Percentiles rank a stretch among this genome's conserved stretches.
phyloP scores from a whole-genome alignment of 2,888 invertebrate species.

The Volucella inanis region DNA sequence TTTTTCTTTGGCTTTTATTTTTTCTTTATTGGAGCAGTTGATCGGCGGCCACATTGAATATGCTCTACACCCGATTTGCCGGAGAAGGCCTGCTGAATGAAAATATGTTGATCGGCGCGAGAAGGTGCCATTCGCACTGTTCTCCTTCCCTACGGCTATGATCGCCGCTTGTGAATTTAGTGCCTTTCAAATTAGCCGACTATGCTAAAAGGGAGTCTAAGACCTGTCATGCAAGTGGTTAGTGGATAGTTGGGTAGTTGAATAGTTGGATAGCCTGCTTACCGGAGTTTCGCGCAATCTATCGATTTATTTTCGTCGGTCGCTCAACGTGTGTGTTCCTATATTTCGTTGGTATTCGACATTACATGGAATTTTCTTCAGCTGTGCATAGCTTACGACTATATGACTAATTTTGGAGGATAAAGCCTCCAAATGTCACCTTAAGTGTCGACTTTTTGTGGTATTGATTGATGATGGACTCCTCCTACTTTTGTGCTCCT shows the following conservation, averaged over 20 bases:
- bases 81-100: slow-evolving; percentile 43
- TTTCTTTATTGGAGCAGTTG: slow-evolving; percentile 70
- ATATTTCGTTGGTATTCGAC: not conserved
- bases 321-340: slow-evolving; percentile 69
- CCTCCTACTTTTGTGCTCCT: slow-evolving; percentile 56
- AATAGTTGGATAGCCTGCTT: slow-evolving; percentile 34
- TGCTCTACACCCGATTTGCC: slow-evolving; percentile 29
- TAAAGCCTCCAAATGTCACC: slow-evolving; percentile 38
- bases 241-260: slow-evolving; percentile 23
- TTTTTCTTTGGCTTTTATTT: slow-evolving; percentile 20
- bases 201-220: not conserved
- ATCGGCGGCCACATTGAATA: slow-evolving; percentile 1
- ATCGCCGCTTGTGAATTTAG: slow-evolving; percentile 37
- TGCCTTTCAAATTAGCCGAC: slow-evolving; percentile 50
- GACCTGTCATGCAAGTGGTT: not conserved
- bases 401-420: not conserved
- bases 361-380: slow-evolving; percentile 12
- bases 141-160: slow-evolving; percentile 29
- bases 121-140: slow-evolving; percentile 73
- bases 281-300: slow-evolving; percentile 56
- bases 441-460: slow-evolving; percentile 55
- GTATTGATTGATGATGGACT: slow-evolving; percentile 54
- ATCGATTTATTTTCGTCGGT: slow-evolving; percentile 67
- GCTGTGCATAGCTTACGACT: not conserved
- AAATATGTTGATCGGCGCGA: slow-evolving; percentile 66